Conservation (phyloP, 2,888 invertebrate genomes). For the Cheilosia urbana region DNA sequence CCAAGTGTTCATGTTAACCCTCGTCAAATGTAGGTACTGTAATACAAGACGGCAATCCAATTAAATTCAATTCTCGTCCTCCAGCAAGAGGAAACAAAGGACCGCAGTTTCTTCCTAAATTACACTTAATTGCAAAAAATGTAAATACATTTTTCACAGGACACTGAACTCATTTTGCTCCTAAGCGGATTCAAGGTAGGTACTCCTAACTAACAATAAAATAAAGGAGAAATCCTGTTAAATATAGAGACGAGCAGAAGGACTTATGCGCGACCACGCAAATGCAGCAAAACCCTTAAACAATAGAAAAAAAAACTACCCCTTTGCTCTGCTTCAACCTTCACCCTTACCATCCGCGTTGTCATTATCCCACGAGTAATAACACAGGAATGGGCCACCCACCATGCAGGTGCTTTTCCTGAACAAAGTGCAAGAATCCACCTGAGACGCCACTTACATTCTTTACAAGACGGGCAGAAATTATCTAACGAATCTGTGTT, state of each 20-base stretch:
- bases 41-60: background rate
- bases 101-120: conserved; percentile 10
- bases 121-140: conserved; percentile 45
- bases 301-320: background rate
- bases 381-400: conserved; percentile 10
- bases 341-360: conserved; percentile 11
- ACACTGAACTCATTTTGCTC: conserved; percentile 41
- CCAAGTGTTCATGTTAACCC: background rate
- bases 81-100: too few relatives aligned
- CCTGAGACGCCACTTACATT: conserved; percentile 66
- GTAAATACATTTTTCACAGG: conserved; percentile 27
- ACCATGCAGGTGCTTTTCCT: conserved; percentile 8
- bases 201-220: background rate
- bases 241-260: conserved; percentile 5
- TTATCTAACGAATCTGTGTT: background rate
- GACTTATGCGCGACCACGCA: conserved; percentile 13
- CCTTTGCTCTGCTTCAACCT: conserved; percentile 23
- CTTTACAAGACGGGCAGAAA: conserved; percentile 19
- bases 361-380: background rate
- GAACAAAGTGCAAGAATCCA: conserved; percentile 43
- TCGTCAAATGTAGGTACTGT: background rate
- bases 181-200: conserved; percentile 4
- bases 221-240: background rate
- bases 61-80: background rate
- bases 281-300: conserved; percentile 11